Evolutionary conservation across 2,888 invertebrate species (phyloP).

Genomic region (Chymomyza amoena): DNA sequence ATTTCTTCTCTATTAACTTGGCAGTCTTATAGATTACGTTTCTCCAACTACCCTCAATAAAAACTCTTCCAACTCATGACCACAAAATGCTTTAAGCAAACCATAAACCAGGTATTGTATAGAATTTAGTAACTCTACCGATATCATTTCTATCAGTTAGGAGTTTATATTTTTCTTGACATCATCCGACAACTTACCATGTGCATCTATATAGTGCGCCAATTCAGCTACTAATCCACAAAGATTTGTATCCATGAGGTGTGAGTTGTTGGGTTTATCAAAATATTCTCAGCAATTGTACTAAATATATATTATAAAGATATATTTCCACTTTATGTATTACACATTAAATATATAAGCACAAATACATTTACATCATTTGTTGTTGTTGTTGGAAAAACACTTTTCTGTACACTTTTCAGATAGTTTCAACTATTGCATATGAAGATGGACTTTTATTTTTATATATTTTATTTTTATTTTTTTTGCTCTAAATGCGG

Average conservation of each 20-base stretch:
- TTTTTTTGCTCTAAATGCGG: neutral
- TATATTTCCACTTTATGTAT: neutral
- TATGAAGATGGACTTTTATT: neutral
- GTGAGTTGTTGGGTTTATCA: slow-evolving; percentile 8
- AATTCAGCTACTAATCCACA: slow-evolving; percentile 68
- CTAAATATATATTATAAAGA: neutral
- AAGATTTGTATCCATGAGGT: slow-evolving; percentile 53
- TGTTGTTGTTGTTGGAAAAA: slow-evolving; percentile 21
- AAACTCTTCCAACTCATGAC: slow-evolving; percentile 10
- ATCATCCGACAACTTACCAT: slow-evolving; percentile 45
- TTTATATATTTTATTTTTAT: neutral
- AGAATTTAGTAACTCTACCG: neutral
- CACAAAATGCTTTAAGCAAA: slow-evolving; percentile 37
- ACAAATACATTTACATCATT: slow-evolving; percentile 25
- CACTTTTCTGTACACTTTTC: slow-evolving; percentile 21
- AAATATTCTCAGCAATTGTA: slow-evolving; percentile 10
- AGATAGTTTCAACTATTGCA: neutral
- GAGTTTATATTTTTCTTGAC: too few relatives aligned
- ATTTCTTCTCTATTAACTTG: too few relatives aligned
- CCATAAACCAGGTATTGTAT: neutral
- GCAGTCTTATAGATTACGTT: too few relatives aligned
- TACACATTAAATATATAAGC: neutral
- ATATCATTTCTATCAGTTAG: neutral
- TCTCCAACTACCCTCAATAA: too few relatives aligned
- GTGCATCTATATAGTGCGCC: slow-evolving; percentile 54